A percentile compares a stretch with the other conserved stretches of the same genome.
Conservation (phyloP, 1,140 invertebrate genomes). For the Phortica variegata region DNA sequence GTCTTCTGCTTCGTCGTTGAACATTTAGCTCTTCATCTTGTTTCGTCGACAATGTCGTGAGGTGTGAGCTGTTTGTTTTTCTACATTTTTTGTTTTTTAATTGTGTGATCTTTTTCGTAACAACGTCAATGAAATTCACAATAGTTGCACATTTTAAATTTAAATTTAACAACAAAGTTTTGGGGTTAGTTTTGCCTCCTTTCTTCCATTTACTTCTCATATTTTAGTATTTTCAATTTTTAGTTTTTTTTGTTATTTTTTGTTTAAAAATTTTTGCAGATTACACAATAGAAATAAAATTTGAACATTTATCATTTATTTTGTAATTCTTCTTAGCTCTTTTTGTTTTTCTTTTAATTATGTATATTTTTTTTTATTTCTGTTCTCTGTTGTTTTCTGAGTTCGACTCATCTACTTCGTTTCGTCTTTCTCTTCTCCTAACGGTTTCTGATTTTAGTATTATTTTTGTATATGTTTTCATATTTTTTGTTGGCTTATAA, state of each 20-base stretch:
- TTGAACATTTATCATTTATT: slow-evolving; percentile 46
- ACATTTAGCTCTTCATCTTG: slow-evolving; percentile 8
- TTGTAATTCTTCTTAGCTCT: slow-evolving; percentile 39
- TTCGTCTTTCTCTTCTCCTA: slow-evolving; percentile 17
- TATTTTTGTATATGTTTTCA: slow-evolving; percentile 25
- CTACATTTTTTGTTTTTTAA: background rate
- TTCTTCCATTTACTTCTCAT: no score
- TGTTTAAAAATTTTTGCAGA: slow-evolving; percentile 37
- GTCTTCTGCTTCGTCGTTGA: background rate
- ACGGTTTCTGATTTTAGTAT: slow-evolving; percentile 11
- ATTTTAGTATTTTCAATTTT: no score
- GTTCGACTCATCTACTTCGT: slow-evolving; percentile 15
- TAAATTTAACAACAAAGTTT: slow-evolving; percentile 27
- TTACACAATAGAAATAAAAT: slow-evolving; percentile 43
- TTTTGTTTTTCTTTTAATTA: slow-evolving; percentile 9
- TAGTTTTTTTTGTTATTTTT: slow-evolving; percentile 15
- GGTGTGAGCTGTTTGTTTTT: no score
- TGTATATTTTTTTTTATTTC: background rate
- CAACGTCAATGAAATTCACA: slow-evolving; percentile 43
- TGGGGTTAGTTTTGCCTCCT: no score
- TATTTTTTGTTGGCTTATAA: slow-evolving; percentile 26
- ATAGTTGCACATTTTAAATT: slow-evolving; percentile 39
- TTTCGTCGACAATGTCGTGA: no score
- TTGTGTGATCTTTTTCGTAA: slow-evolving; percentile 14
- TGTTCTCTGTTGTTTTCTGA: slow-evolving; percentile 12